Evolutionary conservation across 2,113 vertebrate species (phyloP).

Genomic region (Eublepharis macularius): DNA sequence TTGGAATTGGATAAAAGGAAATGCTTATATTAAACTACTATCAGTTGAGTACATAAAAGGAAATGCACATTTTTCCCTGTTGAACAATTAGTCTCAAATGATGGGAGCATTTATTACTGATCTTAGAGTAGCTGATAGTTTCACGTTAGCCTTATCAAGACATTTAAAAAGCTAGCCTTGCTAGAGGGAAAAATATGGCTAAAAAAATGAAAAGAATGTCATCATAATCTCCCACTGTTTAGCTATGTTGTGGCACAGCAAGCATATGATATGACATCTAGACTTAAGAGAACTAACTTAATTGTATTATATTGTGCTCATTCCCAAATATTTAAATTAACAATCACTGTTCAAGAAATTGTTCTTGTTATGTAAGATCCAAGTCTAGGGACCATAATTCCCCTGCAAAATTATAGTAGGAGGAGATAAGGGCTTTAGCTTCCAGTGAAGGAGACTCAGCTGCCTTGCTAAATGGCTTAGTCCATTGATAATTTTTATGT

Average conservation of each 20-base stretch:
- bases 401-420: background rate
- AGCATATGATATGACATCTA: background rate
- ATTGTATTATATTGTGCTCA: background rate
- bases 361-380: background rate
- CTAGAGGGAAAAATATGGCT: background rate
- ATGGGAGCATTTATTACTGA: background rate
- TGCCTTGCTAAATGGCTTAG: background rate
- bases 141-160: background rate
- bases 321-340: conserved; percentile 13
- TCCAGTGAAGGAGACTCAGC: background rate
- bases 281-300: conserved; percentile 7
- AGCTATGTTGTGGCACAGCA: background rate
- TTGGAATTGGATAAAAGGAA: conserved; percentile 6
- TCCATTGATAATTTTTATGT: background rate
- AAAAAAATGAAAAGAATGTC: background rate
- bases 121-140: background rate
- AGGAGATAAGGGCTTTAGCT: background rate
- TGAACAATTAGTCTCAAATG: background rate
- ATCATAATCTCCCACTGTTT: background rate
- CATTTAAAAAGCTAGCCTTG: background rate
- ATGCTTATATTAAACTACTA: background rate
- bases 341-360: background rate
- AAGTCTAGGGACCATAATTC: background rate
- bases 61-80: background rate
- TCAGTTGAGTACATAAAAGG: background rate